Evolutionary conservation across 2,113 vertebrate species (phyloP), one percentile per base, ranked within the genome.

Genomic region (Pitta sordida): DNA sequence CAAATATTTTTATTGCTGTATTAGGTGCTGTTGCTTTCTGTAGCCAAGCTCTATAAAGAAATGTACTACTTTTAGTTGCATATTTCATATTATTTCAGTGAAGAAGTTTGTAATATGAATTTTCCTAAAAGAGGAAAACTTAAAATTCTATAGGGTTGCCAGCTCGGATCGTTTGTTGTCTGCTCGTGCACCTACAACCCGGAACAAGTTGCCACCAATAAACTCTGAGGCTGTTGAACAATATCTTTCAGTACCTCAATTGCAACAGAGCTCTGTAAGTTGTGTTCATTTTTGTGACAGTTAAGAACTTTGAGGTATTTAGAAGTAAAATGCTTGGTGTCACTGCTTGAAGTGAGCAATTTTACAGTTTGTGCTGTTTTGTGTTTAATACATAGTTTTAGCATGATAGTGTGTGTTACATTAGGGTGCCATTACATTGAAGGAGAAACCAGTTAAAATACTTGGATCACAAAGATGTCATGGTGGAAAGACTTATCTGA

Each of bases 161-260:
- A 95, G 96, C 27, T 29, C 41, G 15, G 97, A 97, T 84, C 85
- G 12, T 55, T 44, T 96, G 24, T 91, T 97, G n/a, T 97, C 97
- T 87, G 95, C 95, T n/a, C 39, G 53, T 8, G 67, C n/a, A 17
- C 93, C 80, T 68, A 68, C 90, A 37, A 46, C 80, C 26, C 24
- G 85, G 68, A 98, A 83, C 90, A 98, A 97, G 77, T 95, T 98
- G 41, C 98, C 98, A 56, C 97, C 98, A 3, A 98, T 98, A 95
- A 95, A 95, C 37, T 81, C 96, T 0, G 97, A 98, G 36, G 37
- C 74, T 52, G 86, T 77, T 43, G 98, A 98, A 56, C 97, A 96
- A 1, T 90, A 56, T 44, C 15, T 92, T 68, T 89, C 96, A 32
- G 46, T 87, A 60, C 95, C 97, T 24, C 95, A 44, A 80, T 46